Evolutionary conservation across 2,888 invertebrate species (phyloP).

Genomic region (Drosophila subsilvestris): DNA sequence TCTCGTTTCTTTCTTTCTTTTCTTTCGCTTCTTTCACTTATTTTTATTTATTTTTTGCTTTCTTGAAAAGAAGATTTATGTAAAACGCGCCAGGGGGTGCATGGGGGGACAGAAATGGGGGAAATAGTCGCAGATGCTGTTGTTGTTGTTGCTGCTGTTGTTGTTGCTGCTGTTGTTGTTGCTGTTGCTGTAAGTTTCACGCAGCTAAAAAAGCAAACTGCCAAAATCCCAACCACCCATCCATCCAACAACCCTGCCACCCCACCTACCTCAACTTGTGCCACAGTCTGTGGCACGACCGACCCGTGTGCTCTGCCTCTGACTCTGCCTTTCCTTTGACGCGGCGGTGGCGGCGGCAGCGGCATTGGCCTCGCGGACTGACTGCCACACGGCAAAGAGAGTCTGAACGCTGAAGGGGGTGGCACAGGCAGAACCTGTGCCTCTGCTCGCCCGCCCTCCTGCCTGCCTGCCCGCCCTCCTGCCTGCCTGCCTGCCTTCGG

Average conservation of each 20-base stretch:
- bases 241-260: not conserved
- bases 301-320: constrained; percentile 3
- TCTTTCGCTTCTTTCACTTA: constrained; percentile 40
- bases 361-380: constrained; percentile 41
- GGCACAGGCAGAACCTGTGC: not conserved
- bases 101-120: constrained; percentile 22
- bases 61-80: constrained; percentile 84
- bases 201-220: constrained; percentile 65
- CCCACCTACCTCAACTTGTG: constrained; percentile 27
- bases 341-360: constrained; percentile 43
- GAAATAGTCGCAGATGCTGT: constrained; percentile 79
- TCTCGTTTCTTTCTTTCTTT: constrained; percentile 40
- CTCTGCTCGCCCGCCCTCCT: not conserved
- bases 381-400: constrained; percentile 1
- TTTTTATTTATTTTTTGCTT: constrained; percentile 63
- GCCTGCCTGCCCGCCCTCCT: not conserved
- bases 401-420: not conserved
- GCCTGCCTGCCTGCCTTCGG: constrained; percentile 6
- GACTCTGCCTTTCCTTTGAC: constrained; percentile 35
- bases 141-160: constrained; percentile 47
- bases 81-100: constrained; percentile 74
- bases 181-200: constrained; percentile 73
- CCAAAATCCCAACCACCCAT: constrained; percentile 43
- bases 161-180: too few species aligned
- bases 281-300: constrained; percentile 10